Base-by-base conservation (phyloP, 2,113 vertebrate species). In the Potamarius usumacintae region DNA sequence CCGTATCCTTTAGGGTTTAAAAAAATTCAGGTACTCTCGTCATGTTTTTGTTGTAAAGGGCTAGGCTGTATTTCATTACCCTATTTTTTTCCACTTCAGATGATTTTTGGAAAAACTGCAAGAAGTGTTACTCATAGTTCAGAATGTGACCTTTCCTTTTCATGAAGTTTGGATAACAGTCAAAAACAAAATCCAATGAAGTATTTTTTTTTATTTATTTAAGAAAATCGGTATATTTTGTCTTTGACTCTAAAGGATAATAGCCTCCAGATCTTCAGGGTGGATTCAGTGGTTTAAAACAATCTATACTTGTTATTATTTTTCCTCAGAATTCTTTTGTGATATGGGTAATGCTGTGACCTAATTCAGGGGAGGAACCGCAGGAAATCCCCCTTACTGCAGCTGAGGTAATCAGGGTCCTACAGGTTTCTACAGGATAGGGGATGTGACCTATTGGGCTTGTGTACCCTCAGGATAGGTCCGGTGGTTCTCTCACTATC, bases 361-460 rank as follows among this genome's bases (percentile, higher is more conserved):
- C 94, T 95, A 93, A 95, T 95, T 92, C 91, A 90, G 83, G 89
- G 85, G 92, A 91, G 92, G 94, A 94, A 94, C 91, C 92, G 92
- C 71, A 92, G 94, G 94, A 94, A 96, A 94, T 94, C 94, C 94
- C 95, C 94, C 90, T 82, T 90, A 90, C 89, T 90, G 91, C 90
- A 86, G 58, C 79, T 91, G 88, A 91, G 86, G 82, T 88, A 90
- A 88, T 87, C 82, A 30, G 88, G 88, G 89, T 88, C 85, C 90
- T 90, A 90, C 71, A 82, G 87, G 89, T 77, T 89, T 89, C 81
- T 90, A 80, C 85, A 82, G 87, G 86, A 17, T 69, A 71, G 87
- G 84, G 55, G 74, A 86, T 91, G 90, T 86, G 85, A 69, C 34
- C 74, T 58, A 82, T 60, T 84, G 48, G 72, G 77, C 62, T 27